These are phyloP conservation scores for Encarsia formosa DNA, from an alignment of 2,888 invertebrate species.

Conservation along the genomic window DNA sequence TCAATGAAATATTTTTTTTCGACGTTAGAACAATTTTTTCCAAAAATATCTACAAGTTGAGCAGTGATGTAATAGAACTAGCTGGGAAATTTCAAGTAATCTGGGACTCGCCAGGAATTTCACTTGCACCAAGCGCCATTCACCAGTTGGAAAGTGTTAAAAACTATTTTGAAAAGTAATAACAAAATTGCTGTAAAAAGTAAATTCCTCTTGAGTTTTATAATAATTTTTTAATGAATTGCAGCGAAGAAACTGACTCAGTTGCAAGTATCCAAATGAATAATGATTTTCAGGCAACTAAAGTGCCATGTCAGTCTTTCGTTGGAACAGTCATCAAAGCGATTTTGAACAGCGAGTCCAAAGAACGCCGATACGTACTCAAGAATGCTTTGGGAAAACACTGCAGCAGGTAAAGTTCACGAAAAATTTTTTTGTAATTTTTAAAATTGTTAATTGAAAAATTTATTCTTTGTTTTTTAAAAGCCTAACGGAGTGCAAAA, in stretches of 20 bases:
- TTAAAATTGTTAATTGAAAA: no score
- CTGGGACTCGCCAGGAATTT: slow-evolving; percentile 42
- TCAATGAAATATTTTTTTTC: neutral
- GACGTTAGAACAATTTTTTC: slow-evolving; percentile 35
- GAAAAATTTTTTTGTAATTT: no score
- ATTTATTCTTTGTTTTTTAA: no score
- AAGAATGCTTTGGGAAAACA: neutral
- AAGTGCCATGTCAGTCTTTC: slow-evolving; percentile 42
- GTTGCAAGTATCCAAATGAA: slow-evolving; percentile 22
- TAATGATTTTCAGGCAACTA: slow-evolving; percentile 37
- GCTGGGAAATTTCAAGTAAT: slow-evolving; percentile 40
- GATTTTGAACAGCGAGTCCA: slow-evolving; percentile 29
- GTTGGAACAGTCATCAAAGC: slow-evolving; percentile 37
- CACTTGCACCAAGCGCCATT: slow-evolving; percentile 34
- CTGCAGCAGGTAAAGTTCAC: no score
- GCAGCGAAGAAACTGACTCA: neutral
- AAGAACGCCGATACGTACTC: slow-evolving; percentile 18
- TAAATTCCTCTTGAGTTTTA: neutral
- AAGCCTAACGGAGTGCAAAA: no score
- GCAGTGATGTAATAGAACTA: slow-evolving; percentile 33
- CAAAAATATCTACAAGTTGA: slow-evolving; percentile 28
- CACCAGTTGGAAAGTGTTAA: slow-evolving; percentile 29
- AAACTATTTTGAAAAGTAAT: slow-evolving; percentile 31
- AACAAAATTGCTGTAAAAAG: neutral
- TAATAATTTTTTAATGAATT: neutral